Base-by-base conservation (phyloP, 2,797 vertebrate species). In the Diplodus sargus region DNA sequence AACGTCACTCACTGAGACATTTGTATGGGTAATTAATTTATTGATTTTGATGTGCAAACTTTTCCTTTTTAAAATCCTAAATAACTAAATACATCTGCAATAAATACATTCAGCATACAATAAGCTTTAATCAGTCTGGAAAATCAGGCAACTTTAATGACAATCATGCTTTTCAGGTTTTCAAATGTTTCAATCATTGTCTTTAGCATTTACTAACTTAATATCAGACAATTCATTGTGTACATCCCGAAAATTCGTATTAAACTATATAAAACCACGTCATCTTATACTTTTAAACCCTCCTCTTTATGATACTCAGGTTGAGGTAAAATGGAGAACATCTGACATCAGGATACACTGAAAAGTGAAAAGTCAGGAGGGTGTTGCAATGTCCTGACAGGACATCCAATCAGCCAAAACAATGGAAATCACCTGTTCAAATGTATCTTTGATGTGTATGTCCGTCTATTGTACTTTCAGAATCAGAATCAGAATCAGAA, bases 21-120 rank as follows among this genome's bases (percentile, higher is more conserved):
- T 61, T 63, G n/a, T 59, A n/a, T 4, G 43, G 17, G 20, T 81
- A 72, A 78, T 83, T 66, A 68, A 70, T 79, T 20, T 28, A 54
- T 82, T 65, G 69, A 77, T 78, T 90, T 62, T 60, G n/a, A 17
- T 76, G 22, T 23, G 20, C 16, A 80, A 78, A 60, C 52, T 45
- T 56, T 64, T 30, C 4, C 28, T 62, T 18, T 13, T 11, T 60
- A 47, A 10, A 4, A 22, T 30, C 51, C 28, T 34, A 45, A 60
- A 49, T n/a, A 61, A 23, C 45, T 17, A 56, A 43, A 45, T 14
- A 23, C 4, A 64, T 53, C 9, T 72, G 39, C 17, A 74, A 74
- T 79, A 72, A 78, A 84, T 77, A 87, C 39, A 48, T 70, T 18
- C 12, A 49, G 22, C 42, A 81, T 25, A 67, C 22, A 61, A 23